phyloP scores from a whole-genome alignment of 1,140 invertebrate species.

The Paraescarpia echinospica region DNA sequence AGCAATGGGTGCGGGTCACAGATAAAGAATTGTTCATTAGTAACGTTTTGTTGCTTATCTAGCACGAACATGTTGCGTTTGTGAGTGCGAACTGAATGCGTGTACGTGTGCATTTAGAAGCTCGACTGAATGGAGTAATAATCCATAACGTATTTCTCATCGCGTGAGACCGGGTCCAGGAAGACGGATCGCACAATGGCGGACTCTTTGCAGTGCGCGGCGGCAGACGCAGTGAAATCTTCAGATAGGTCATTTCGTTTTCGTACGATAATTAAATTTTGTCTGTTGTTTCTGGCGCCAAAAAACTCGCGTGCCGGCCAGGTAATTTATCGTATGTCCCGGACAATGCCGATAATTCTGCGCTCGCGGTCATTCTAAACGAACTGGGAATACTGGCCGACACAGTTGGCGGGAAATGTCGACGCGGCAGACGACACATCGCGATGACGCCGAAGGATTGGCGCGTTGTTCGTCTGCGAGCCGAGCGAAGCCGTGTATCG shows the following conservation, averaged over 20 bases:
- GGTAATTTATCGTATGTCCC: background rate
- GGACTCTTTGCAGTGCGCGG: background rate
- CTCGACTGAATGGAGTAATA: background rate
- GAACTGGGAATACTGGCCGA: background rate
- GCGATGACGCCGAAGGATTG: conserved; percentile 3
- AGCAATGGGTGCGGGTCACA: background rate
- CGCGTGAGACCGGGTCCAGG: background rate
- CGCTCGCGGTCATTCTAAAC: background rate
- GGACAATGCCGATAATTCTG: background rate
- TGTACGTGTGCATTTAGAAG: background rate
- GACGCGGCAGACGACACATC: background rate
- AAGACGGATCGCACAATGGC: background rate
- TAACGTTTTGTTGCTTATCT: background rate
- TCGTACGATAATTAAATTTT: background rate
- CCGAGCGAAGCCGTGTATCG: background rate
- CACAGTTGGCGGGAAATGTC: background rate
- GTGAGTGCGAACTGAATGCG: background rate
- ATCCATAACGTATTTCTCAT: background rate
- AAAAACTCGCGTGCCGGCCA: background rate
- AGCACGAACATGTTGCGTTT: background rate
- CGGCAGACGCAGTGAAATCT: background rate
- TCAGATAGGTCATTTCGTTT: background rate
- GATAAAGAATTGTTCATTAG: background rate
- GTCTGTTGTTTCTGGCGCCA: background rate
- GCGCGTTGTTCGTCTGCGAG: background rate